A percentile compares a stretch with the other conserved stretches of the same genome.
These are phyloP conservation scores for Edolisoma coerulescens DNA, from an alignment of 2,113 vertebrate species.

Conservation along the genomic window DNA sequence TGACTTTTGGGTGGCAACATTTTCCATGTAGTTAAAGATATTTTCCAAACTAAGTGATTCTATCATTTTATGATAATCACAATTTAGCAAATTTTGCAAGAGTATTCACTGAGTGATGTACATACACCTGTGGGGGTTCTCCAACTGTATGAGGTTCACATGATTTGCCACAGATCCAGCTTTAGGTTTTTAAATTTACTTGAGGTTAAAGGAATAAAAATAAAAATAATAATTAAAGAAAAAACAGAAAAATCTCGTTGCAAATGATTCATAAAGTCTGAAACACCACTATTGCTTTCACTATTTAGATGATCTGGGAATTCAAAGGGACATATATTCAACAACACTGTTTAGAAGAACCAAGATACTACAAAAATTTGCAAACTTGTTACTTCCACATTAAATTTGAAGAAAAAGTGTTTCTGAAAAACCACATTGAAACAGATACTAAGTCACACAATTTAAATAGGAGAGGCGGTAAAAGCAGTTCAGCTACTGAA, in stretches of 20 bases:
- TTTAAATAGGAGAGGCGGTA: not conserved
- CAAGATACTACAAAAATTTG: not conserved
- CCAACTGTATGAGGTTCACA: not conserved
- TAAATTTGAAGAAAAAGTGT: not conserved
- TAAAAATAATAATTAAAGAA: not conserved
- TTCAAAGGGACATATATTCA: not conserved
- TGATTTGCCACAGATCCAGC: not conserved
- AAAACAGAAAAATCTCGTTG: not conserved
- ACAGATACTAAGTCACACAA: not conserved
- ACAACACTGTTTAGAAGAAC: not conserved
- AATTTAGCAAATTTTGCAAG: not conserved
- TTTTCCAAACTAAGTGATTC: not conserved
- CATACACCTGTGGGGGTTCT: fast-evolving
- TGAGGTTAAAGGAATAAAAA: not conserved
- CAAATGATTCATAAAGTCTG: not conserved
- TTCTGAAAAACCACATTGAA: not conserved
- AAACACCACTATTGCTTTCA: not conserved
- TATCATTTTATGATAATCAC: not conserved
- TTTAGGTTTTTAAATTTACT: not conserved
- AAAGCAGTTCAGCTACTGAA: not conserved
- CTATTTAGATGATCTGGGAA: not conserved
- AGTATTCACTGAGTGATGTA: not conserved
- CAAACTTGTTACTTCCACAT: not conserved
- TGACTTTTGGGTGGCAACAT: not conserved
- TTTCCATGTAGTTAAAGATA: not conserved